Evolutionary conservation across 64 coral and sea anemone species (phyloP), one percentile per base, ranked within the genome.

Genomic region (Exaiptasia diaphana): DNA sequence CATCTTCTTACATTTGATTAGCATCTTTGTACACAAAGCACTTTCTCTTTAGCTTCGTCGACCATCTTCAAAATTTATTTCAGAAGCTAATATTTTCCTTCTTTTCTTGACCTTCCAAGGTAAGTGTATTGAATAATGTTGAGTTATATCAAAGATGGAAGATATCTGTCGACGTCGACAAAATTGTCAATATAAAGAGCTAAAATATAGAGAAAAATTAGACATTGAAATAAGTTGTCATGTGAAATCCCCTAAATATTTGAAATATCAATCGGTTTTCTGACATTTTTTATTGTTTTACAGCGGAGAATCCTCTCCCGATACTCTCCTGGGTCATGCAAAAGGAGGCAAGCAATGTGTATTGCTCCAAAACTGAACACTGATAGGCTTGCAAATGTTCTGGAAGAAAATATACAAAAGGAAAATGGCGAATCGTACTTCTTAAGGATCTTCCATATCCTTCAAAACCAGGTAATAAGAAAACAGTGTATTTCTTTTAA

Each of bases 281-380:
- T n/a, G 27, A 73, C 69, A 73, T 73, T 73, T 73, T 73, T 22
- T 22, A 42, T 12, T 73, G 15, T 41, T 48, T 73, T 43, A 45
- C 11, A 42, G 69, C 38, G 69, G 69, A 73, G 69, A 73, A 73
- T 17, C 28, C 38, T 73, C 69, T 73, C 69, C 69, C 69, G 24
- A 49, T 45, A 48, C 41, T 41, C 44, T 41, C 69, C 38, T 14
- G 69, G 69, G 69, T 73, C 69, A 73, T 73, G 69, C 69, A 73
- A 73, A 73, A 73, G 69, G 69, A 73, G 69, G 69, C 69, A 73
- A 73, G 69, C 69, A 42, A 73, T 73, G 69, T 73, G 69, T 49
- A 42, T 73, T 73, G 69, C 45, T 73, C 69, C 41, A 73, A 73
- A n/a, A 73, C 69, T 73, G 69, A 73, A 73, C 69, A 73, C 38